Evolutionary conservation across 2,888 invertebrate species (phyloP).

Genomic region (Macaria notata): DNA sequence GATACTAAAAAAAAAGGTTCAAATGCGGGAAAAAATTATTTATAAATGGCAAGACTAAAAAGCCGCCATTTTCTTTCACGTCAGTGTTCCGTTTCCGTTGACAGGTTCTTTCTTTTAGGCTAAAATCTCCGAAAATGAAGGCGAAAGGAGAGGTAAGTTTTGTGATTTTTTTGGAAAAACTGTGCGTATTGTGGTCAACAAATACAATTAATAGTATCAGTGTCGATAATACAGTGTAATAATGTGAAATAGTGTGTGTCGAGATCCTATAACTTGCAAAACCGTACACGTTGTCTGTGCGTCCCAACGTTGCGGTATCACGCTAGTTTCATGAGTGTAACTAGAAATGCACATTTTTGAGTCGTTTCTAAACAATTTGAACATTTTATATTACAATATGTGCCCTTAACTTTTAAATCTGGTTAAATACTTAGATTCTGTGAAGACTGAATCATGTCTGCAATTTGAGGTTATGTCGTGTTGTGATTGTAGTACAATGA

Average conservation of each 20-base stretch:
- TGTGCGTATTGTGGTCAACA: slow-evolving; percentile 23
- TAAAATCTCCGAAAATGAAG: slow-evolving; percentile 86
- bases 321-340: slow-evolving; percentile 3
- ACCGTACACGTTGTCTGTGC: slow-evolving; percentile 67
- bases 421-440: slow-evolving; percentile 2
- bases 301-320: slow-evolving; percentile 22
- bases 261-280: slow-evolving; percentile 18
- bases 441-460: slow-evolving; percentile 3
- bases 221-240: slow-evolving; percentile 4
- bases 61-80: slow-evolving; percentile 53
- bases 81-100: slow-evolving; percentile 74
- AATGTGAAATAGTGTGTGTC: slow-evolving; percentile 7
- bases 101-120: slow-evolving; percentile 79
- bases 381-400: too few relatives aligned
- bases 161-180: slow-evolving; percentile 34
- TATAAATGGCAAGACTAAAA: background rate
- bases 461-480: slow-evolving; percentile 67
- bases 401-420: too few relatives aligned
- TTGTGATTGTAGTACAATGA: slow-evolving; percentile 38
- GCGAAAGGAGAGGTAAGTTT: slow-evolving; percentile 91
- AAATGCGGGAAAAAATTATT: background rate
- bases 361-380: too few relatives aligned
- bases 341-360: too few relatives aligned
- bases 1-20: too few relatives aligned
- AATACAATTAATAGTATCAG: background rate